phyloP scores from a whole-genome alignment of 2,888 invertebrate species.

The Hypercompe scribonia region DNA sequence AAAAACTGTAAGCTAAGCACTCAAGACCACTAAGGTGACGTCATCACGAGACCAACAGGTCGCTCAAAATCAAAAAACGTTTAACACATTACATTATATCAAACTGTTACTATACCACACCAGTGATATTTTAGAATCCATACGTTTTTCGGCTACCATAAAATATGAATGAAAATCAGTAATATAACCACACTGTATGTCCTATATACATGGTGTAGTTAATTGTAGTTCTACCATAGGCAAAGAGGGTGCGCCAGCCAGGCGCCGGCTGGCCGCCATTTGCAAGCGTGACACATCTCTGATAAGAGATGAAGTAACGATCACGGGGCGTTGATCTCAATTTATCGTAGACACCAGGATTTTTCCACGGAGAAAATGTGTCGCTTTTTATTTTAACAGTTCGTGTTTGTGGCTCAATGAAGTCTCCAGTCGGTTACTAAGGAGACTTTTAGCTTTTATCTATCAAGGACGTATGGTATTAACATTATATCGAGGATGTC shows the following conservation, averaged over 20 bases:
- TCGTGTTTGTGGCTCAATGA: neutral
- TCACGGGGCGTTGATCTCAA: conserved; percentile 51
- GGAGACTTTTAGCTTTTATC: neutral
- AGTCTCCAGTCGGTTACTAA: neutral
- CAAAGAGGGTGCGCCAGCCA: conserved; percentile 59
- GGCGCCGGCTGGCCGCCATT: conserved; percentile 54
- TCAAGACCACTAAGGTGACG: neutral
- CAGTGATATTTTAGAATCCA: neutral
- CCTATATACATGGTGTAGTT: conserved; percentile 37
- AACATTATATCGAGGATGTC: neutral
- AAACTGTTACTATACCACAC: neutral
- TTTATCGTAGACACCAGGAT: conserved; percentile 45
- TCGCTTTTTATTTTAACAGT: conserved; percentile 6
- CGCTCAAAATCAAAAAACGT: too few relatives aligned
- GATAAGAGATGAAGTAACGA: conserved; percentile 46
- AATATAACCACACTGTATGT: neutral
- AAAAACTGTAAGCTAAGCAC: neutral
- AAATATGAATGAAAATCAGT: neutral
- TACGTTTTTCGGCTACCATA: neutral
- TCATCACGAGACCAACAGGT: too few relatives aligned
- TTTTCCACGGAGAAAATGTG: conserved; percentile 37
- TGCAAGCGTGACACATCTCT: conserved; percentile 48
- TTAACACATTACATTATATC: neutral
- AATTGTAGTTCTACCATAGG: conserved; percentile 50
- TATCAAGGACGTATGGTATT: neutral